These are phyloP conservation scores for Tinea trinotella DNA, from an alignment of 2,888 invertebrate genomes.

Conservation along the genomic window DNA sequence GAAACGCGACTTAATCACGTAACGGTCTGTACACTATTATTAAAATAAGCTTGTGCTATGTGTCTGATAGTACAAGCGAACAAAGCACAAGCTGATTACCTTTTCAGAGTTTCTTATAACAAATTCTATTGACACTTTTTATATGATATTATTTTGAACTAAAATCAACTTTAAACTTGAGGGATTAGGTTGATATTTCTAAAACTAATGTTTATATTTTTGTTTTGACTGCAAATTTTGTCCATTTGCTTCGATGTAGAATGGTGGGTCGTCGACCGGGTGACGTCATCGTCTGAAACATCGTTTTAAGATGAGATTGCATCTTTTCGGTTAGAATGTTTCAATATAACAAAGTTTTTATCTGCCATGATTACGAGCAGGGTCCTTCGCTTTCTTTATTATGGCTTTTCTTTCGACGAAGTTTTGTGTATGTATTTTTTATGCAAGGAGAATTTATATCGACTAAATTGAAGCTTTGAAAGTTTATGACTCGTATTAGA, in stretches of 20 bases:
- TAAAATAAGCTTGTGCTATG: too few relatives aligned
- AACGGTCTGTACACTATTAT: too few relatives aligned
- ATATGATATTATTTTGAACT: background rate
- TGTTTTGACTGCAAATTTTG: conserved; percentile 62
- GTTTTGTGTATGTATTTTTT: too few relatives aligned
- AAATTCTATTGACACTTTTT: background rate
- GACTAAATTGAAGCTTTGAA: too few relatives aligned
- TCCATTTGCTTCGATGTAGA: conserved; percentile 42
- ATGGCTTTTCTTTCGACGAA: too few relatives aligned
- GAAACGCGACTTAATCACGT: too few relatives aligned
- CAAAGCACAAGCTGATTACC: background rate
- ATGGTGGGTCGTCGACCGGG: conserved; percentile 43
- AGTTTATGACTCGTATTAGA: too few relatives aligned
- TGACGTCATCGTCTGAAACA: conserved; percentile 48
- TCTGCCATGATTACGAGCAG: conserved; percentile 15
- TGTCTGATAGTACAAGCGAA: too few relatives aligned
- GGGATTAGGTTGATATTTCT: background rate
- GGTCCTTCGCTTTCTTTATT: background rate
- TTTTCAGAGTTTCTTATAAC: background rate
- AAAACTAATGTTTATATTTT: conserved; percentile 25
- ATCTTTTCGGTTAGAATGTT: conserved; percentile 2
- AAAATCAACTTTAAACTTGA: background rate
- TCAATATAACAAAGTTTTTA: conserved; percentile 13
- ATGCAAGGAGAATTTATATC: too few relatives aligned
- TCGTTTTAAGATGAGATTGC: conserved; percentile 24